Conservation (phyloP, 2,888 invertebrate species). For the Nephrotoma flavescens region DNA sequence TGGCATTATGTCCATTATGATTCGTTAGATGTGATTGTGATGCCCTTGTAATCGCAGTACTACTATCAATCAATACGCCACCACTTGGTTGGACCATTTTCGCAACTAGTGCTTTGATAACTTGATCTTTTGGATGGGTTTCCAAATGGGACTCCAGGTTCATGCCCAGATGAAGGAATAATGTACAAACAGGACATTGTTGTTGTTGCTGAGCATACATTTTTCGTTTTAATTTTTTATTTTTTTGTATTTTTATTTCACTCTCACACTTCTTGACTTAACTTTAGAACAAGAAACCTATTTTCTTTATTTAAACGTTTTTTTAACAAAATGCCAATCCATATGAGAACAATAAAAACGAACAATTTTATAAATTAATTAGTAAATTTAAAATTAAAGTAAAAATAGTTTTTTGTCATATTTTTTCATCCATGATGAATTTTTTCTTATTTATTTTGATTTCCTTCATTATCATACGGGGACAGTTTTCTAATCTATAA, state of each 20-base stretch:
- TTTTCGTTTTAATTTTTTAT: neutral
- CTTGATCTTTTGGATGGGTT: conserved; percentile 78
- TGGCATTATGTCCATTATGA: neutral
- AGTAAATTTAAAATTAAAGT: neutral
- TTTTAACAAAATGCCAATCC: neutral
- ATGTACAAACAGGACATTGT: conserved; percentile 72
- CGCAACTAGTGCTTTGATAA: conserved; percentile 59
- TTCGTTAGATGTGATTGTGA: neutral
- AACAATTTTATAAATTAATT: neutral
- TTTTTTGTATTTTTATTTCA: neutral
- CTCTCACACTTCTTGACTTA: neutral
- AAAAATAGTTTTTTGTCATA: neutral
- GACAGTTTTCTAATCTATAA: neutral
- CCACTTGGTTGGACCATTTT: conserved; percentile 13
- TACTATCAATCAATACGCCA: neutral
- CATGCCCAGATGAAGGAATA: conserved; percentile 71
- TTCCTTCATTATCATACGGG: neutral
- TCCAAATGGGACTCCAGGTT: conserved; percentile 65
- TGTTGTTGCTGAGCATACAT: conserved; percentile 31
- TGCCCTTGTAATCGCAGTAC: neutral
- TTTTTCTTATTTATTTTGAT: neutral
- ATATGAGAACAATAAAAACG: neutral
- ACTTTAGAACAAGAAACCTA: neutral
- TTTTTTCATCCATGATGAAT: neutral
- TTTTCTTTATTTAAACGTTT: neutral